Conservation (phyloP, 2,113 vertebrate genomes). For the Bambusicola thoracicus region DNA sequence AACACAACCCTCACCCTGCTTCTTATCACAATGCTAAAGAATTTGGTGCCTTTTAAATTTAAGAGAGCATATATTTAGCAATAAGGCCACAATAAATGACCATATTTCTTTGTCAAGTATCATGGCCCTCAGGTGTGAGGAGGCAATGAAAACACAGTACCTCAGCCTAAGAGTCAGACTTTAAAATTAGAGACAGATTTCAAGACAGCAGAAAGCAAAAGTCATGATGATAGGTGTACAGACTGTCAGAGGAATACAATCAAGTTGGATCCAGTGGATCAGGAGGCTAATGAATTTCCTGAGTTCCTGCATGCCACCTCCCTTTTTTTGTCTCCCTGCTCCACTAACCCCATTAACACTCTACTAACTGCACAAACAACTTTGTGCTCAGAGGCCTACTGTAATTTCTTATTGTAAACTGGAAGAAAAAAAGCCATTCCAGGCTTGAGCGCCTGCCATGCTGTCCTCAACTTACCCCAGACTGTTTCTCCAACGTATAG, state of each 20-base stretch:
- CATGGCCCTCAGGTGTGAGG: background rate
- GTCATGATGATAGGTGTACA: rapidly evolving
- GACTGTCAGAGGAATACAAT: background rate
- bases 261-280: background rate
- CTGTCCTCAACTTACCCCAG: background rate
- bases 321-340: background rate
- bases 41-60: background rate
- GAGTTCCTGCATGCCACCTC: background rate
- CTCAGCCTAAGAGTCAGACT: background rate
- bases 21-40: background rate
- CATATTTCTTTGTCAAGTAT: background rate
- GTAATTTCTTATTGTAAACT: background rate
- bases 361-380: background rate
- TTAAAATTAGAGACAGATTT: background rate
- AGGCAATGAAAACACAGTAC: background rate
- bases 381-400: background rate
- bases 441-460: background rate
- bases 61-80: background rate
- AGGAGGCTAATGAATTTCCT: background rate
- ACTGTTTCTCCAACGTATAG: background rate
- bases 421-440: background rate
- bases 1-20: background rate
- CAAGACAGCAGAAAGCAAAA: background rate
- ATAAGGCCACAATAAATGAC: background rate
- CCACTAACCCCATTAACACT: rapidly evolving